These are phyloP conservation scores for Hydraecia micacea DNA, from an alignment of 2,888 invertebrate species.

Conservation along the genomic window DNA sequence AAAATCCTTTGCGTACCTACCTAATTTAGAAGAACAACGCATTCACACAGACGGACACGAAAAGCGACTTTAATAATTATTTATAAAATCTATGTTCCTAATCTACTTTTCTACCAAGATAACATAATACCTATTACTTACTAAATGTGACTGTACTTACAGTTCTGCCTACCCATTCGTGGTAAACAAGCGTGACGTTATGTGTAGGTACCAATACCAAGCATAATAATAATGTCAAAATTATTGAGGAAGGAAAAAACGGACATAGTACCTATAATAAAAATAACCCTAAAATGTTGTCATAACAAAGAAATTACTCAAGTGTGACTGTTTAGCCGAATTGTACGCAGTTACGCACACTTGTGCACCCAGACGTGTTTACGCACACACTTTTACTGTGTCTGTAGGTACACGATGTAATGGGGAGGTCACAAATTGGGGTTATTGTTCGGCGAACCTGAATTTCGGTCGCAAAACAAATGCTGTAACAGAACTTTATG, in stretches of 20 bases:
- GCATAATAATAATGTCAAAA: background rate
- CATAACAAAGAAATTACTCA: slow-evolving; percentile 27
- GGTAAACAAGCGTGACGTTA: background rate
- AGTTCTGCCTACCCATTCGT: background rate
- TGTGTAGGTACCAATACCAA: background rate
- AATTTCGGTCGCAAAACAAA: background rate
- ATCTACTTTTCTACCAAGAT: background rate
- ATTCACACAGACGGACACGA: background rate
- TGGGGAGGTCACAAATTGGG: slow-evolving; percentile 49
- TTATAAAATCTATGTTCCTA: background rate
- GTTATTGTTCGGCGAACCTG: slow-evolving; percentile 20
- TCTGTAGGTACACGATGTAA: slow-evolving; percentile 49
- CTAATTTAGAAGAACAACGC: background rate
- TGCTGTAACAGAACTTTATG: background rate
- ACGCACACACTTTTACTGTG: slow-evolving; percentile 57
- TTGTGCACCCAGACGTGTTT: slow-evolving; percentile 64
- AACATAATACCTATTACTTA: background rate
- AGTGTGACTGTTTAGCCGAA: slow-evolving; percentile 56
- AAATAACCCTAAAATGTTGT: slow-evolving; percentile 28
- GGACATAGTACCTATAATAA: background rate
- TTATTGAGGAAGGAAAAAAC: slow-evolving; percentile 6
- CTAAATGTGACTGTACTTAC: background rate
- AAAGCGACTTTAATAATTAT: background rate
- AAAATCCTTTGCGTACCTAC: background rate
- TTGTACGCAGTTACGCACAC: slow-evolving; percentile 78